A percentile compares a stretch with the other conserved stretches of the same genome.
Conservation (phyloP, 2,113 vertebrate genomes). For the Paradoxurus hermaphroditus region DNA sequence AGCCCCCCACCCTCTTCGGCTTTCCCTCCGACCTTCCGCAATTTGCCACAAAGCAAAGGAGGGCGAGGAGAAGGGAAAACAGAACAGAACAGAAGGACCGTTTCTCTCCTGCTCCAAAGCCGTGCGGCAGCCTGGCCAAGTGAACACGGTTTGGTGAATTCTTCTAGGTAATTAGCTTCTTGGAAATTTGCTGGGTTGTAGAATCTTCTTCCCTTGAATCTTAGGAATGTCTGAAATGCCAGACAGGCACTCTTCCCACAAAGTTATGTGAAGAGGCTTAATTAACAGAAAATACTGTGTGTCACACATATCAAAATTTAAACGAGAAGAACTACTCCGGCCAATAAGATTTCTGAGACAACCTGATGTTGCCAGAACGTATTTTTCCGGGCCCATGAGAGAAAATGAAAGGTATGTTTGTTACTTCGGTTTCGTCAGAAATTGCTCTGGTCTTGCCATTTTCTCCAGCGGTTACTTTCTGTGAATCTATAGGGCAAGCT, state of each 20-base stretch:
- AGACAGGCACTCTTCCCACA: background rate
- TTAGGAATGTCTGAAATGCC: slow-evolving; percentile 27
- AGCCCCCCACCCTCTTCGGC: background rate
- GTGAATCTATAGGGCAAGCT: background rate
- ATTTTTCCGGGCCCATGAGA: background rate
- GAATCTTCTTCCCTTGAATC: background rate
- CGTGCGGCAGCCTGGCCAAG: no score
- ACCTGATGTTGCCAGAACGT: background rate
- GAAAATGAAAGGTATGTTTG: background rate
- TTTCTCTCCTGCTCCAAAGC: background rate
- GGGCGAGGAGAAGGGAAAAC: background rate
- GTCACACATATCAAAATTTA: background rate
- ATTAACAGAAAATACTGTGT: slow-evolving; percentile 21
- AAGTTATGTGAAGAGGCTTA: background rate
- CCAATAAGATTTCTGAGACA: background rate
- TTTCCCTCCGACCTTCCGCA: background rate
- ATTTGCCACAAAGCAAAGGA: background rate
- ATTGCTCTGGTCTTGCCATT: background rate
- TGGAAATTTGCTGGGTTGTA: background rate
- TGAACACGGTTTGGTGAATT: background rate
- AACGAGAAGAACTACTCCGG: background rate
- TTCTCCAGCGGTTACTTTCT: background rate
- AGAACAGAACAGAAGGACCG: background rate
- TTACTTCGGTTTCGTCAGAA: background rate
- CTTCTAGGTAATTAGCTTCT: background rate